phyloP scores from a whole-genome alignment of 2,113 vertebrate species.

The Colinus virginianus region DNA sequence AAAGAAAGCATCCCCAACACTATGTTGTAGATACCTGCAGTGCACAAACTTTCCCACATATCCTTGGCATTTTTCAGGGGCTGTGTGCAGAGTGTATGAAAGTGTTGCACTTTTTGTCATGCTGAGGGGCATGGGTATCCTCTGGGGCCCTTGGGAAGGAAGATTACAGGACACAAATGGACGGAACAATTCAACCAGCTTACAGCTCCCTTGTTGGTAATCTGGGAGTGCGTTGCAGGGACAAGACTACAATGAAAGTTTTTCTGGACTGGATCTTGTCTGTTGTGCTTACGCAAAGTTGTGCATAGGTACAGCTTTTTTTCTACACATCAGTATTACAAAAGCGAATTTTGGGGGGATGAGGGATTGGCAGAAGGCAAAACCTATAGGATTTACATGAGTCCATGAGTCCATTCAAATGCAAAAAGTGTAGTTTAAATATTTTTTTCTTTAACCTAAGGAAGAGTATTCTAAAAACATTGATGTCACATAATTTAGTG shows the following conservation, averaged over 20 bases:
- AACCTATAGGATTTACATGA: neutral
- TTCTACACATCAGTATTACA: neutral
- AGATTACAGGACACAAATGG: neutral
- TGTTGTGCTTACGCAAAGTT: neutral
- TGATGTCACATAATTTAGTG: neutral
- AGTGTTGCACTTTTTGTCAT: neutral
- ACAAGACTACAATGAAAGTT: neutral
- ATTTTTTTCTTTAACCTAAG: neutral
- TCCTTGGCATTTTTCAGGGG: neutral
- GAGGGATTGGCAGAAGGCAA: neutral
- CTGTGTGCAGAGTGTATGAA: neutral
- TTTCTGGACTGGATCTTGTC: neutral
- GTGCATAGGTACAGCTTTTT: accelerated
- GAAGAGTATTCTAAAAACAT: neutral
- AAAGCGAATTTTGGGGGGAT: neutral
- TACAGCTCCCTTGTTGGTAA: neutral
- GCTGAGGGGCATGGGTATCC: neutral
- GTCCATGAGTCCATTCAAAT: neutral
- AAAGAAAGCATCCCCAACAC: neutral
- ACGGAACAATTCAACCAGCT: neutral
- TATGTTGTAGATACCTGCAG: neutral
- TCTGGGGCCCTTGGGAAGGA: neutral
- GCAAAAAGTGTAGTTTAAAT: neutral
- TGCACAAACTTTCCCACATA: neutral
- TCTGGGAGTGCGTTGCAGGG: neutral